These are phyloP conservation scores for Apodemus speciosus DNA, from an alignment of 2,113 vertebrate genomes.

Conservation along the genomic window DNA sequence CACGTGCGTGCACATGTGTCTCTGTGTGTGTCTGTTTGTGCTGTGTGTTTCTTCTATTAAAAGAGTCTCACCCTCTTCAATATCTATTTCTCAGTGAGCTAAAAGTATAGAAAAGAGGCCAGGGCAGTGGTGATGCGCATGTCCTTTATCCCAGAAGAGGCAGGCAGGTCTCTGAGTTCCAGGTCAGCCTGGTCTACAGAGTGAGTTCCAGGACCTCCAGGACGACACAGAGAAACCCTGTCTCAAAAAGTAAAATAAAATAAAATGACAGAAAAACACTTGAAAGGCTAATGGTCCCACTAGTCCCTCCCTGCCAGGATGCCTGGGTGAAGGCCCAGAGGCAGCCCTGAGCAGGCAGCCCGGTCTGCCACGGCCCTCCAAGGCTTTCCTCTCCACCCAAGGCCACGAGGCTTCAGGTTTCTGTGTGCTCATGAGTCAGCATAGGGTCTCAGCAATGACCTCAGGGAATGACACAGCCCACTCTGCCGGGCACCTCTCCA, in stretches of 20 bases:
- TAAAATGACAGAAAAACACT: not conserved
- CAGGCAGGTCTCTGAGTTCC: not conserved
- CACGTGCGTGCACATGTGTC: no score
- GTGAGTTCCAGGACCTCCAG: not conserved
- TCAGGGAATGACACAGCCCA: not conserved
- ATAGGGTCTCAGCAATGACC: not conserved
- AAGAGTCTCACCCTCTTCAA: not conserved
- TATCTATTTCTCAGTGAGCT: not conserved
- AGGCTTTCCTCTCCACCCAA: not conserved
- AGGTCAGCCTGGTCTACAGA: not conserved
- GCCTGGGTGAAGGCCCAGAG: not conserved
- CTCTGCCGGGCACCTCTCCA: not conserved
- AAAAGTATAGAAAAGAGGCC: not conserved
- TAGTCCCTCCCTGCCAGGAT: not conserved
- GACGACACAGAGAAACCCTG: no score
- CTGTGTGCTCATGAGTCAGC: not conserved
- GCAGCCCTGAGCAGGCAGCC: accelerated
- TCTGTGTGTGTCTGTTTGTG: not conserved
- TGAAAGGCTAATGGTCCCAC: not conserved
- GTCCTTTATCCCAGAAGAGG: not conserved
- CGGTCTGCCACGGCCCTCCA: not conserved
- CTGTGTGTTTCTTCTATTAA: not conserved
- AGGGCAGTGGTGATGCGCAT: not conserved
- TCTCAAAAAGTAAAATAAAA: no score
- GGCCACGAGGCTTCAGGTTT: not conserved